phyloP scores from a whole-genome alignment of 1,140 invertebrate genomes.

The Harpegnathos saltator region DNA sequence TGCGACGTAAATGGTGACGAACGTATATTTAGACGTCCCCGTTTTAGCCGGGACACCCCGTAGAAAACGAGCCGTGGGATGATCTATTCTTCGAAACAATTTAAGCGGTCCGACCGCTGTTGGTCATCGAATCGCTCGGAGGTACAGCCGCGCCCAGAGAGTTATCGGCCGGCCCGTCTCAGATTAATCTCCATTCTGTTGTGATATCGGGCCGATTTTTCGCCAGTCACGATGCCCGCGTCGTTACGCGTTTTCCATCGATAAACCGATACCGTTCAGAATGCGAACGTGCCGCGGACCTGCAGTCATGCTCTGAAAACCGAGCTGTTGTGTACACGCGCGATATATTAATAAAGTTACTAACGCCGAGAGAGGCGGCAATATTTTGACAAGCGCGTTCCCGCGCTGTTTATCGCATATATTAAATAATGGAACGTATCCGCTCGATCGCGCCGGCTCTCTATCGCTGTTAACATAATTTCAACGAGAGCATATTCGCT shows the following conservation, averaged over 20 bases:
- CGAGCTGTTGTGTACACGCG: neutral
- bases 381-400: slow-evolving; percentile 40
- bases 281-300: slow-evolving; percentile 48
- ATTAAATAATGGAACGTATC: slow-evolving; percentile 43
- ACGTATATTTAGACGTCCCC: neutral
- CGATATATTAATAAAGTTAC: slow-evolving; percentile 19
- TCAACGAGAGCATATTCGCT: neutral
- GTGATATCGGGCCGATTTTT: slow-evolving; percentile 49
- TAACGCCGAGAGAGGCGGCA: neutral
- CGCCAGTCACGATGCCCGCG: slow-evolving; percentile 46
- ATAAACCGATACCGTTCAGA: slow-evolving; percentile 63
- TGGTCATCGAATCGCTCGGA: slow-evolving; percentile 26
- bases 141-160: slow-evolving; percentile 60
- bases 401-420: neutral
- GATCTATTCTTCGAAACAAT: slow-evolving; percentile 67
- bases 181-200: slow-evolving; percentile 59
- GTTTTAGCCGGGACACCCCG: slow-evolving; percentile 35
- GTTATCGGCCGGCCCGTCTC: slow-evolving; percentile 61
- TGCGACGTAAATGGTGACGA: neutral
- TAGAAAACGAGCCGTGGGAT: slow-evolving; percentile 7
- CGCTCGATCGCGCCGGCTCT: no score
- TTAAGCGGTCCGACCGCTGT: slow-evolving; percentile 35
- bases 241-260: slow-evolving; percentile 23
- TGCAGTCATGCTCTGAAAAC: slow-evolving; percentile 52
- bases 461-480: slow-evolving; percentile 15